Evolutionary conservation across 2,888 invertebrate genomes (phyloP).

Genomic region (Eurytoma californica): DNA sequence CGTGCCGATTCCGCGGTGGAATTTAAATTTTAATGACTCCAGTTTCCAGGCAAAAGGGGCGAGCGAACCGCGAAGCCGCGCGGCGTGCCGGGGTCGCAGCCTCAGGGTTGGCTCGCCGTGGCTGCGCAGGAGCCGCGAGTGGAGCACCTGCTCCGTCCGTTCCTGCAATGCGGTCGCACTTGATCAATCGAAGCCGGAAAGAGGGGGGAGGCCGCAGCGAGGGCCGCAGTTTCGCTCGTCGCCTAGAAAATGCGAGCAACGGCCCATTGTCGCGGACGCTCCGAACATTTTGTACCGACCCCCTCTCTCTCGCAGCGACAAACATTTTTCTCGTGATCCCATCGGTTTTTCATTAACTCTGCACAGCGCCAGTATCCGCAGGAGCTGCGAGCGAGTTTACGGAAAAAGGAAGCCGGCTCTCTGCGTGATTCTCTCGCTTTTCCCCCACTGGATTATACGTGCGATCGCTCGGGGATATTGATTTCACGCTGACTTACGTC

Average conservation of each 20-base stretch:
- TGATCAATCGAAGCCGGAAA: slow-evolving; percentile 40
- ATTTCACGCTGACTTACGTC: slow-evolving; percentile 50
- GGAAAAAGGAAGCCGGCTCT: background rate
- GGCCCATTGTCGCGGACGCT: background rate
- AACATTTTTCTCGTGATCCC: background rate
- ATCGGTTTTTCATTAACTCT: slow-evolving; percentile 30
- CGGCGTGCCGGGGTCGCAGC: slow-evolving; percentile 32
- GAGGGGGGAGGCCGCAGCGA: background rate
- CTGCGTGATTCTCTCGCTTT: background rate
- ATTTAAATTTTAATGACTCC: slow-evolving; percentile 47
- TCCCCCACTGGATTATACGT: slow-evolving; percentile 26
- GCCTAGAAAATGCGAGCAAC: background rate
- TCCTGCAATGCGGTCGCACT: slow-evolving; percentile 36
- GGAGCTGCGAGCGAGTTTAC: background rate
- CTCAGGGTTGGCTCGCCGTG: background rate
- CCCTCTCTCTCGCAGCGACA: background rate
- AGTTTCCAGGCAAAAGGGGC: background rate
- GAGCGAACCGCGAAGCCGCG: background rate
- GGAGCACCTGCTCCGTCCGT: background rate
- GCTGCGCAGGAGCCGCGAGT: background rate
- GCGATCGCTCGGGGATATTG: slow-evolving; percentile 41
- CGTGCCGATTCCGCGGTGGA: slow-evolving; percentile 26
- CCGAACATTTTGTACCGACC: no score
- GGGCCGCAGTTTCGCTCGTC: background rate
- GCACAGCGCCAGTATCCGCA: background rate